These are phyloP conservation scores for Sycophila sp. DNA, from an alignment of 1,140 invertebrate species.

Conservation along the genomic window DNA sequence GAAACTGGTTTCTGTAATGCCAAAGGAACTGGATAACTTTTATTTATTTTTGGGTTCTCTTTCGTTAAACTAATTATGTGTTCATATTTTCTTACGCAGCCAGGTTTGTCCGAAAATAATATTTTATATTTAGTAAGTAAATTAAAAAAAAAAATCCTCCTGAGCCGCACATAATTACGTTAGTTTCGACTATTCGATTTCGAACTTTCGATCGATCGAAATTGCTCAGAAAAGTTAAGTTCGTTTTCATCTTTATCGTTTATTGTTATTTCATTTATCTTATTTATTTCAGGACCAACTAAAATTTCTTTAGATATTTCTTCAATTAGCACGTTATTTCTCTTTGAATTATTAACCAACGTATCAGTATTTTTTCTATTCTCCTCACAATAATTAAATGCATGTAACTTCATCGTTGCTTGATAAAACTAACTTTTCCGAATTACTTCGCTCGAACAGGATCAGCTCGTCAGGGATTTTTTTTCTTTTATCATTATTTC, in stretches of 20 bases:
- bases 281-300: not conserved
- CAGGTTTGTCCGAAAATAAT: conserved; percentile 34
- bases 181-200: not conserved
- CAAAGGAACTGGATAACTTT: conserved; percentile 38
- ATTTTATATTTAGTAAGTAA: conserved; percentile 7
- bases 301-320: not conserved
- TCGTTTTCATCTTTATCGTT: not conserved
- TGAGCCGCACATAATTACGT: no score
- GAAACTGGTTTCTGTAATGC: not conserved
- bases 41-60: conserved; percentile 26
- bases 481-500: not conserved
- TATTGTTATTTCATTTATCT: not conserved
- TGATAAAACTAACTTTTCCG: not conserved
- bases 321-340: no score
- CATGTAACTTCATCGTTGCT: not conserved
- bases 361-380: no score
- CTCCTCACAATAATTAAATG: not conserved
- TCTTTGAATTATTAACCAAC: no score
- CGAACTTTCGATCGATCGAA: not conserved
- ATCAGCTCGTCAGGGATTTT: not conserved
- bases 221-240: not conserved
- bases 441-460: not conserved
- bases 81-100: conserved; percentile 15
- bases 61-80: conserved; percentile 35
- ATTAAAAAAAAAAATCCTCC: not conserved